Conservation (phyloP, 2,113 vertebrate genomes). For the Brienomyrus longianalis region DNA sequence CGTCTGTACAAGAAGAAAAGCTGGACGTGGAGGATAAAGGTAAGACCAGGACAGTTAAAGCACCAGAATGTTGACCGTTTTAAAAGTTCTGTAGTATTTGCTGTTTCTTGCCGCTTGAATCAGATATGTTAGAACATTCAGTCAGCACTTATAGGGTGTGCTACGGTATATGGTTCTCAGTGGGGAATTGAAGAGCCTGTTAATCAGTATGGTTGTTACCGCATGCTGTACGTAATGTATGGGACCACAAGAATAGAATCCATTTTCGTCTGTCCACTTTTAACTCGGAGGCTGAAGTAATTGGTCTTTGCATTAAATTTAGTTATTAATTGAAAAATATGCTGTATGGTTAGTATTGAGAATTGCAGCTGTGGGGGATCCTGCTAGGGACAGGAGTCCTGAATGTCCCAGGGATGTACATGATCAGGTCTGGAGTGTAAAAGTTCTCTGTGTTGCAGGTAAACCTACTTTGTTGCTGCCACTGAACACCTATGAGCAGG, state of each 20-base stretch:
- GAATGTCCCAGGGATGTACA: not conserved
- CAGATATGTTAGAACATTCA: not conserved
- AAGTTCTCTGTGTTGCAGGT: slow-evolving; percentile 49
- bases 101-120: not conserved
- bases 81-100: not conserved
- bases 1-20: slow-evolving; percentile 55
- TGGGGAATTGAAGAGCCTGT: not conserved
- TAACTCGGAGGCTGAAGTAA: not conserved
- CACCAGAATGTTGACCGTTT: not conserved
- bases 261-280: not conserved
- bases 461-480: slow-evolving; percentile 51
- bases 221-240: not conserved
- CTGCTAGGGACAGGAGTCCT: not conserved
- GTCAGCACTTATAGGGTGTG: not conserved
- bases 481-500: slow-evolving; percentile 45
- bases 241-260: not conserved
- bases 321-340: not conserved
- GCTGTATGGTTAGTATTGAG: not conserved
- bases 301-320: not conserved
- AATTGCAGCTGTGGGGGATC: not conserved
- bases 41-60: not conserved
- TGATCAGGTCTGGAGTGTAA: not conserved
- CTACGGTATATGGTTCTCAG: not conserved
- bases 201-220: not conserved
- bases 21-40: slow-evolving; percentile 17